Conservation (phyloP, 2,888 invertebrate species). For the Keiferia lycopersicella region DNA sequence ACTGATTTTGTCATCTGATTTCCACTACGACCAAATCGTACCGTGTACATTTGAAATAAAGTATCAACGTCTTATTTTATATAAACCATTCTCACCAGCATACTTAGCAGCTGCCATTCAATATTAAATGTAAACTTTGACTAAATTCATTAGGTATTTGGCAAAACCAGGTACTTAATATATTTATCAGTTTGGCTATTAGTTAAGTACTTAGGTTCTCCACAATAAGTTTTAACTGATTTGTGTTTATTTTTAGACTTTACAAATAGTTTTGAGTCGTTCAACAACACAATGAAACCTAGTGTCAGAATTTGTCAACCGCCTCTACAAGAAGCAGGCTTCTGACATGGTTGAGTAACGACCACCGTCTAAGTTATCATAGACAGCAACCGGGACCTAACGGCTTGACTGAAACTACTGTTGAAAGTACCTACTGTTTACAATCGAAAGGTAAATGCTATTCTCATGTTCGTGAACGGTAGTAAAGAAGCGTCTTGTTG, state of each 20-base stretch:
- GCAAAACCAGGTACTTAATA: conserved; percentile 8
- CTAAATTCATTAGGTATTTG: conserved; percentile 21
- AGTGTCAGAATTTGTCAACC: no score
- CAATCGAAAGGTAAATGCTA: conserved; percentile 10
- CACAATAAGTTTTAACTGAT: no score
- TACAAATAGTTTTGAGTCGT: no score
- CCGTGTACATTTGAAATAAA: conserved; percentile 36
- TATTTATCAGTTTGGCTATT: conserved; percentile 1
- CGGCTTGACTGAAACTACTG: no score
- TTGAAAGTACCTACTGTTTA: not conserved
- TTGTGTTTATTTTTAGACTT: no score
- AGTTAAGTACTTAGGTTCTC: not conserved
- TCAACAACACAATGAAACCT: no score
- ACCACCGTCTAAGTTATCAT: no score
- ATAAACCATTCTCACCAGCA: conserved; percentile 37
- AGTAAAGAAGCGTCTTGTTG: conserved; percentile 3
- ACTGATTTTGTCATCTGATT: not conserved
- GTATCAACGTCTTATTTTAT: conserved; percentile 61
- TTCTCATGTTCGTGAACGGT: conserved; percentile 6
- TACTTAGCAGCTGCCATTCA: conserved; percentile 28
- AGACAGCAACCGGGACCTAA: no score
- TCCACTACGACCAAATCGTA: not conserved
- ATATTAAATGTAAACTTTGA: conserved; percentile 6
- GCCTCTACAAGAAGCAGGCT: no score
- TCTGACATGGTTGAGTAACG: no score